phyloP scores from a whole-genome alignment of 2,888 invertebrate species.

The Artemia sp. region DNA sequence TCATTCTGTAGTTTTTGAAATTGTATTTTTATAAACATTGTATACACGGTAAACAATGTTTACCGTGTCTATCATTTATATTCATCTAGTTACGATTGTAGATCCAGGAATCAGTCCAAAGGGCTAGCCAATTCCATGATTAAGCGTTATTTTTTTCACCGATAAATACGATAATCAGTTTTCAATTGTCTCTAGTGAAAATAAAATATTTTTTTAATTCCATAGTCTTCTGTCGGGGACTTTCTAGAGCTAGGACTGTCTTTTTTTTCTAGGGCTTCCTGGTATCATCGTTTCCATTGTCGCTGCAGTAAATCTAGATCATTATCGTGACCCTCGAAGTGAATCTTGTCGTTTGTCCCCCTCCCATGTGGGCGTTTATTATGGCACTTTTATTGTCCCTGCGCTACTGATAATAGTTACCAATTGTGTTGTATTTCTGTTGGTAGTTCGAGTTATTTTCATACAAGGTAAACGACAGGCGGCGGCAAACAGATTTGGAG shows the following conservation, averaged over 20 bases:
- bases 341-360: constrained; percentile 33
- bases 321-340: constrained; percentile 30
- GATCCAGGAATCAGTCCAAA: too few species aligned
- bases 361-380: constrained; percentile 32
- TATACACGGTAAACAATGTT: too few species aligned
- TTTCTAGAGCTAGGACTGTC: background rate
- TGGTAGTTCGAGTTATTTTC: constrained; percentile 31
- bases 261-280: constrained; percentile 31
- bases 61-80: too few species aligned
- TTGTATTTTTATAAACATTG: too few species aligned
- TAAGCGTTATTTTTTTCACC: too few species aligned
- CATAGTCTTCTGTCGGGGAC: background rate
- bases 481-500: constrained; percentile 24
- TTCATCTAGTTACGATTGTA: too few species aligned
- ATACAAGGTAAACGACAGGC: constrained; percentile 26
- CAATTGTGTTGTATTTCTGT: constrained; percentile 33
- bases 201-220: too few species aligned
- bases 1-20: too few species aligned
- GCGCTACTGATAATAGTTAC: constrained; percentile 32
- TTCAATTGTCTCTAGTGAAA: too few species aligned
- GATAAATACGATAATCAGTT: too few species aligned
- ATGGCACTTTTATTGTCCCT: constrained; percentile 33
- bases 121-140: too few species aligned
- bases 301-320: constrained; percentile 30
- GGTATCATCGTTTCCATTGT: constrained; percentile 32